phyloP scores from a whole-genome alignment of 2,797 vertebrate species.

The Toxotes lorentzi region DNA sequence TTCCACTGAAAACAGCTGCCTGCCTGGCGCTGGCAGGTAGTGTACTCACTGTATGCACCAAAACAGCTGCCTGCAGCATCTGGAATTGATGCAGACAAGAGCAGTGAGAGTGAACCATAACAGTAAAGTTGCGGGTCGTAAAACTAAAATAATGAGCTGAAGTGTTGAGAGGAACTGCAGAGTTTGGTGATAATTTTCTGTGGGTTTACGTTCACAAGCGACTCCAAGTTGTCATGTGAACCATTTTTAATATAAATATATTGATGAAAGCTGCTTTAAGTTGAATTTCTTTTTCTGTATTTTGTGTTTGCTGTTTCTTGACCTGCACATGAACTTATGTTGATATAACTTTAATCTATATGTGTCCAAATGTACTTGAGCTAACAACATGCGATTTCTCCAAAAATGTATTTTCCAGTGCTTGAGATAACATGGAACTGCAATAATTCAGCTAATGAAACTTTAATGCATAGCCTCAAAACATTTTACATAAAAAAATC shows the following conservation, averaged over 20 bases:
- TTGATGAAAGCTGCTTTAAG: not conserved
- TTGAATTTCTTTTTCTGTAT: not conserved
- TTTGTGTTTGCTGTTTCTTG: not conserved
- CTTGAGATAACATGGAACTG: not conserved
- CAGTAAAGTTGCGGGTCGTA: not conserved
- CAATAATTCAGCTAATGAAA: constrained; percentile 23
- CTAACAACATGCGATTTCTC: not conserved
- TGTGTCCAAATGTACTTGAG: not conserved
- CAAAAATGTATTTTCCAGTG: not conserved
- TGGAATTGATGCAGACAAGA: not conserved
- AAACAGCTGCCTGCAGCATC: constrained; percentile 8
- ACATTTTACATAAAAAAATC: constrained; percentile 25
- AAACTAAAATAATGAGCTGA: not conserved
- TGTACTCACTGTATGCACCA: not conserved
- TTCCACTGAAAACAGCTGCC: not conserved
- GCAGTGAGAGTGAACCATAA: not conserved
- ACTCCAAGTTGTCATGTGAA: not conserved
- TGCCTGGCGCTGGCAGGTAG: not conserved
- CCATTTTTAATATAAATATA: not conserved
- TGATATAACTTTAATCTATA: not conserved
- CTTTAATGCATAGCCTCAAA: constrained; percentile 25
- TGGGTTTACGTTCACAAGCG: not conserved
- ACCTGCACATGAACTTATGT: not conserved
- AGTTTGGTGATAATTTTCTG: not conserved
- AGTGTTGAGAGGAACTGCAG: not conserved